These are phyloP conservation scores for Diorhabda sublineata DNA, from an alignment of 1,140 invertebrate species.

Conservation along the genomic window DNA sequence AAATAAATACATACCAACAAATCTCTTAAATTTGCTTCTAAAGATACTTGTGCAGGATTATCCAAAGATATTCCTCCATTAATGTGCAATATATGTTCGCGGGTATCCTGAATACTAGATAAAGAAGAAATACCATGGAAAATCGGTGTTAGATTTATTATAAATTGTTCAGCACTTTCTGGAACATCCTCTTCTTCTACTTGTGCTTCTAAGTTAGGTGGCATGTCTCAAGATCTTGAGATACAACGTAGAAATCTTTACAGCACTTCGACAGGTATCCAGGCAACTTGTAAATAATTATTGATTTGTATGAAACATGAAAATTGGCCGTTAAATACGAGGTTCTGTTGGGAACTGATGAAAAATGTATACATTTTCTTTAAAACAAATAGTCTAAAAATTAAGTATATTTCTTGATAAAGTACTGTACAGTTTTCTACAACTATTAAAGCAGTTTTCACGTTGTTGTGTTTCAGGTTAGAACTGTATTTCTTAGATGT, in stretches of 20 bases:
- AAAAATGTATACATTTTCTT: no score
- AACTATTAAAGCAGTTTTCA: no score
- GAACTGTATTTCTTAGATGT: no score
- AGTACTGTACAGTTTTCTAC: no score
- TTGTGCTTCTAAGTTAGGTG: constrained; percentile 23
- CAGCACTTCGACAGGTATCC: not conserved
- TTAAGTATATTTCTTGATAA: no score
- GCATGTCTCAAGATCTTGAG: constrained; percentile 14
- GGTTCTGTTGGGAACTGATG: no score
- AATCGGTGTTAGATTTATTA: constrained; percentile 17
- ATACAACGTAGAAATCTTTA: not conserved
- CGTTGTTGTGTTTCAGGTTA: no score
- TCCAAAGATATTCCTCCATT: constrained; percentile 2
- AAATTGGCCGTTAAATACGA: no score
- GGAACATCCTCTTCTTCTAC: constrained; percentile 13
- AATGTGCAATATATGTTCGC: constrained; percentile 12
- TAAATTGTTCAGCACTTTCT: constrained; percentile 1
- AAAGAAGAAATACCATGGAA: constrained; percentile 18
- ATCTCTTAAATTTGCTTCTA: constrained; percentile 56
- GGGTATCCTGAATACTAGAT: constrained; percentile 9
- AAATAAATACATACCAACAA: constrained; percentile 50
- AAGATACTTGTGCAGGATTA: constrained; percentile 42
- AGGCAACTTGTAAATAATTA: not conserved
- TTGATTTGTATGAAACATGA: not conserved
- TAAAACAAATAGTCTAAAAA: no score